Conservation (phyloP, 35 echinoderm and acorn worm genomes). For the Ophioderma brevispina region DNA sequence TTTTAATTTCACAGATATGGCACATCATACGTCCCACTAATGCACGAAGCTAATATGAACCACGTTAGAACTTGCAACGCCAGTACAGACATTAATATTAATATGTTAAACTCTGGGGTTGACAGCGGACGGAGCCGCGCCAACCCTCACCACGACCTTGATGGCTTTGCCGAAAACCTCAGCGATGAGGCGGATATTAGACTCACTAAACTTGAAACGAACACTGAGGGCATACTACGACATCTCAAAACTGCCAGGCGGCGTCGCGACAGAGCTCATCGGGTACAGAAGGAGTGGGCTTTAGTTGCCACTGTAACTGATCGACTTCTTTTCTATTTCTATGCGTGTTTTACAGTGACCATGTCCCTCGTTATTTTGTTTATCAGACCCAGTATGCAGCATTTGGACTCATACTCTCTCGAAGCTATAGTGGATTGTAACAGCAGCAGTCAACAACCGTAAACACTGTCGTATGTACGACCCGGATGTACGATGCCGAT, state of each 20-base stretch:
- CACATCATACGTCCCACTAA: conserved; percentile 67
- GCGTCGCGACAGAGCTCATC: conserved; percentile 25
- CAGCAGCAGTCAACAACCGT: background rate
- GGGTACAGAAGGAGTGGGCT: conserved; percentile 85
- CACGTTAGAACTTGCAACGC: background rate
- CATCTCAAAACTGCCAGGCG: conserved; percentile 52
- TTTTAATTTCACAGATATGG: conserved; percentile 62
- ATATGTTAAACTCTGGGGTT: conserved; percentile 7
- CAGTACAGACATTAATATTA: conserved; percentile 19
- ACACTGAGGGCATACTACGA: conserved; percentile 70
- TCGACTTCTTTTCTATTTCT: conserved; percentile 86
- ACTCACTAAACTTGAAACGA: conserved; percentile 70
- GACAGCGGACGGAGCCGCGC: conserved; percentile 16
- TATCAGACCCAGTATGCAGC: conserved; percentile 46
- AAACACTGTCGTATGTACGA: too few relatives aligned
- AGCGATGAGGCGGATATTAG: conserved; percentile 45
- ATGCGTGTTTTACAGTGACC: conserved; percentile 85
- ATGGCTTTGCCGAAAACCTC: conserved; percentile 59
- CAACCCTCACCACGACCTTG: conserved; percentile 34
- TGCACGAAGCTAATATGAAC: conserved; percentile 23
- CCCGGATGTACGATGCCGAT: too few relatives aligned
- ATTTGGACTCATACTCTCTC: background rate
- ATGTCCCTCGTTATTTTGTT: conserved; percentile 67
- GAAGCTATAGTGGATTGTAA: background rate
- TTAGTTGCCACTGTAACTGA: conserved; percentile 91